phyloP scores from a whole-genome alignment of 1,140 invertebrate genomes.

The Trichonephila clavata region DNA sequence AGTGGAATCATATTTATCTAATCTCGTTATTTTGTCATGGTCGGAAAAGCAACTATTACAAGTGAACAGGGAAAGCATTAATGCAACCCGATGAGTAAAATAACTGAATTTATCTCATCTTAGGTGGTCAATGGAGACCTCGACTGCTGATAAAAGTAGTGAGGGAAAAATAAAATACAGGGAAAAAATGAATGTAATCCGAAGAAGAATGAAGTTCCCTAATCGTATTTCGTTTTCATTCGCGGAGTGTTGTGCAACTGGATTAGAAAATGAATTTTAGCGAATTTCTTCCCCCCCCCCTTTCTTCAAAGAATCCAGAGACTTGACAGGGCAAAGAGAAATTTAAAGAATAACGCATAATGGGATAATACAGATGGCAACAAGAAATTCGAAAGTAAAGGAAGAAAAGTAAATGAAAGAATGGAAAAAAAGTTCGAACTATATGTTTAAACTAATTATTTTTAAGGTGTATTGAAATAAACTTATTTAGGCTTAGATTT shows the following conservation, averaged over 20 bases:
- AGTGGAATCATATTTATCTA: slow-evolving; percentile 17
- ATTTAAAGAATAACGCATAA: not conserved
- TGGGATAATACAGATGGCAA: not conserved
- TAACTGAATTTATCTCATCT: slow-evolving; percentile 41
- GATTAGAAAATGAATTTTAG: slow-evolving; percentile 44
- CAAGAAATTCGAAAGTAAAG: not conserved
- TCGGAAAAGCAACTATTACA: slow-evolving; percentile 1
- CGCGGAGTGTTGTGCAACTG: slow-evolving; percentile 38
- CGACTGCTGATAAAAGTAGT: not conserved
- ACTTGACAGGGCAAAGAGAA: not conserved
- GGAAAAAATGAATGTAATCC: not conserved
- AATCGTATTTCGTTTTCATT: slow-evolving; percentile 49
- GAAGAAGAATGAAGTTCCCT: slow-evolving; percentile 37
- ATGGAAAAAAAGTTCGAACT: not conserved
- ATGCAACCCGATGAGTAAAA: not conserved
- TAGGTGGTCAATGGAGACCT: slow-evolving; percentile 25
- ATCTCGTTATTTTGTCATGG: not conserved
- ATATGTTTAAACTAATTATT: slow-evolving; percentile 33
- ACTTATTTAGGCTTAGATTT: no score
- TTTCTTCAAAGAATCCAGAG: no score
- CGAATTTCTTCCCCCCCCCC: not conserved
- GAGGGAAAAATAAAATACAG: not conserved
- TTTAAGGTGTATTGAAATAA: not conserved
- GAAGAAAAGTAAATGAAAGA: not conserved
- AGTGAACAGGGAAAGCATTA: not conserved